phyloP scores from a whole-genome alignment of 2,888 invertebrate species.

The Tetropium fuscum region DNA sequence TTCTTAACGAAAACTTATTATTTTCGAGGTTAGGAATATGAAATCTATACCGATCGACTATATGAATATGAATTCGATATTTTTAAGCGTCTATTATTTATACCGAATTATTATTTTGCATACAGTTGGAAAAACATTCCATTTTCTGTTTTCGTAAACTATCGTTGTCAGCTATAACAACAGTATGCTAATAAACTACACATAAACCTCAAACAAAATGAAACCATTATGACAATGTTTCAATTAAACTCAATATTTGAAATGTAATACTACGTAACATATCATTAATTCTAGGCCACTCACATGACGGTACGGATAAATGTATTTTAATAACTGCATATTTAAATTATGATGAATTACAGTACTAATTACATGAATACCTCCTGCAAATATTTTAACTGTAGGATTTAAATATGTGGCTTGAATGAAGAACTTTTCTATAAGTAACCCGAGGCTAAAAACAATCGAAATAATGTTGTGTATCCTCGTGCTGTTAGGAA shows the following conservation, averaged over 20 bases:
- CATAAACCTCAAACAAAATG: conserved; percentile 14
- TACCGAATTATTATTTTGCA: too few species aligned
- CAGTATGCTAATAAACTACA: too few species aligned
- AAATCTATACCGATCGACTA: too few species aligned
- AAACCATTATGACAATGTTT: conserved; percentile 15
- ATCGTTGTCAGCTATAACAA: too few species aligned
- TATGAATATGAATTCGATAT: too few species aligned
- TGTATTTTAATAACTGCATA: conserved; percentile 23
- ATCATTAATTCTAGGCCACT: conserved; percentile 15
- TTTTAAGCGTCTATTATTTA: too few species aligned
- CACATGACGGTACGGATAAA: conserved; percentile 12
- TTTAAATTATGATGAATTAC: conserved; percentile 25
- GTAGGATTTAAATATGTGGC: neutral
- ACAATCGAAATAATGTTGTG: neutral
- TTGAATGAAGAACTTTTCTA: neutral
- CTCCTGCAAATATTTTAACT: conserved; percentile 3
- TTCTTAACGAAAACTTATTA: too few species aligned
- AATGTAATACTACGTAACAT: conserved; percentile 19
- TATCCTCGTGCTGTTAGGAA: neutral
- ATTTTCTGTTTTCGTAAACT: too few species aligned
- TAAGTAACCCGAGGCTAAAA: neutral
- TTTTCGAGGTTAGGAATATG: too few species aligned
- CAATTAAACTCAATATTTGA: conserved; percentile 13
- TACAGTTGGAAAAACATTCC: too few species aligned
- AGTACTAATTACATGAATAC: conserved; percentile 4